phyloP scores from a whole-genome alignment of 2,797 vertebrate genomes.

The Amniataba percoides region DNA sequence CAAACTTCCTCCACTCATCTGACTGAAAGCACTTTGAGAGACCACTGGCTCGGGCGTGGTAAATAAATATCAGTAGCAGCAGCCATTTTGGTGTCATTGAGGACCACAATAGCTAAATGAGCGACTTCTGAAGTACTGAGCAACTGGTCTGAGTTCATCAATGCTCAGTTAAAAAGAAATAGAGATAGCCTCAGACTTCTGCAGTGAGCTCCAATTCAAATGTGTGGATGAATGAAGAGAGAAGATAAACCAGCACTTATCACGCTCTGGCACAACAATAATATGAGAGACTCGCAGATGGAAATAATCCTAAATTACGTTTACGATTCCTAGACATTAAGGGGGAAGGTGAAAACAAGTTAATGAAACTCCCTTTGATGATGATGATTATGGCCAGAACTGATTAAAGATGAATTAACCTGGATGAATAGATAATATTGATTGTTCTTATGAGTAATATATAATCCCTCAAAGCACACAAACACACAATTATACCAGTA shows the following conservation, averaged over 20 bases:
- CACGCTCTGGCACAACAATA: conserved; percentile 28
- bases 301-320: conserved; percentile 29
- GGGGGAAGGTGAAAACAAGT: conserved; percentile 43
- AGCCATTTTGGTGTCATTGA: conserved; percentile 45
- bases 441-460: conserved; percentile 17
- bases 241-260: conserved; percentile 10
- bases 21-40: conserved; percentile 49
- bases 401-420: conserved; percentile 46
- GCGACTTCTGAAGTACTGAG: conserved; percentile 35
- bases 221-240: not conserved
- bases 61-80: conserved; percentile 32
- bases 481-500: conserved; percentile 8
- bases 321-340: conserved; percentile 19
- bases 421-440: conserved; percentile 22
- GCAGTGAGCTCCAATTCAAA: not conserved
- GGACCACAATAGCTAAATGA: conserved; percentile 12
- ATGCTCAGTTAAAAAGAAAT: conserved; percentile 38
- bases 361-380: conserved; percentile 47
- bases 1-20: conserved; percentile 49
- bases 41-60: conserved; percentile 22
- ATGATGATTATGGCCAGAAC: conserved; percentile 17
- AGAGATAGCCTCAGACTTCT: conserved; percentile 28
- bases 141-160: conserved; percentile 31
- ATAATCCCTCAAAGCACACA: conserved; percentile 25
- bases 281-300: not conserved